Percentiles rank a stretch among this genome's conserved stretches.
phyloP scores from a whole-genome alignment of 2,888 invertebrate genomes.

The Cetonia aurata region DNA sequence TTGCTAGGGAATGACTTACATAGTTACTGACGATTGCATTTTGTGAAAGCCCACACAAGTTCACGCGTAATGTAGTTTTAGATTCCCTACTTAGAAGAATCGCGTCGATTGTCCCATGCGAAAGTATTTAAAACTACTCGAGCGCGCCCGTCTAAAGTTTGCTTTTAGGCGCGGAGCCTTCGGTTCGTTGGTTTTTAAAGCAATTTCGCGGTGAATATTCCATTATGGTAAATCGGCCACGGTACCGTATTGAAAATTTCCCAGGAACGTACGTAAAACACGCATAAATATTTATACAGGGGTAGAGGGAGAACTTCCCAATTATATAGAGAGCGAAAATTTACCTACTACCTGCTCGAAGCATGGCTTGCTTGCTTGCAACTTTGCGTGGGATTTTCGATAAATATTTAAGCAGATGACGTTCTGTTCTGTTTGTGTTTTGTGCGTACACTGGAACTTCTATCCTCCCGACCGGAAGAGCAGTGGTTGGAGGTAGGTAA shows the following conservation, averaged over 20 bases:
- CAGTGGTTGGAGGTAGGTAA: too few species aligned
- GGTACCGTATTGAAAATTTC: conserved; percentile 10
- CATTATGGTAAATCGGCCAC: conserved; percentile 20
- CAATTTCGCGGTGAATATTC: conserved; percentile 9
- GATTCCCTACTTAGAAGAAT: conserved; percentile 11
- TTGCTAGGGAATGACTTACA: too few species aligned
- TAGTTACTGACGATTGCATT: too few species aligned
- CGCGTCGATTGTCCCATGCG: conserved; percentile 7
- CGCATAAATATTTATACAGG: conserved; percentile 34
- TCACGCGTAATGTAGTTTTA: too few species aligned
- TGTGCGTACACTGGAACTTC: neutral
- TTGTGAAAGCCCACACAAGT: too few species aligned
- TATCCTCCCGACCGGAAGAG: too few species aligned
- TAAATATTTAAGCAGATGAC: conserved; percentile 31
- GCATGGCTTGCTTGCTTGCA: neutral
- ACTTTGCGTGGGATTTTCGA: conserved; percentile 32
- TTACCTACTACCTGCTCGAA: neutral
- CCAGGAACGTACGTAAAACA: conserved; percentile 27
- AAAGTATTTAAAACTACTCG: conserved; percentile 38
- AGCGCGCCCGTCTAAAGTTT: conserved; percentile 1
- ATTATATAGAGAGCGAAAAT: conserved; percentile 24
- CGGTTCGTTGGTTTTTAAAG: neutral
- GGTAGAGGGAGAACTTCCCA: conserved; percentile 14
- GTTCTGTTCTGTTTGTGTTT: conserved; percentile 28
- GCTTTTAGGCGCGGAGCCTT: conserved; percentile 6